These are phyloP conservation scores for Patella pellucida DNA, from an alignment of 2,888 invertebrate genomes.

Conservation along the genomic window DNA sequence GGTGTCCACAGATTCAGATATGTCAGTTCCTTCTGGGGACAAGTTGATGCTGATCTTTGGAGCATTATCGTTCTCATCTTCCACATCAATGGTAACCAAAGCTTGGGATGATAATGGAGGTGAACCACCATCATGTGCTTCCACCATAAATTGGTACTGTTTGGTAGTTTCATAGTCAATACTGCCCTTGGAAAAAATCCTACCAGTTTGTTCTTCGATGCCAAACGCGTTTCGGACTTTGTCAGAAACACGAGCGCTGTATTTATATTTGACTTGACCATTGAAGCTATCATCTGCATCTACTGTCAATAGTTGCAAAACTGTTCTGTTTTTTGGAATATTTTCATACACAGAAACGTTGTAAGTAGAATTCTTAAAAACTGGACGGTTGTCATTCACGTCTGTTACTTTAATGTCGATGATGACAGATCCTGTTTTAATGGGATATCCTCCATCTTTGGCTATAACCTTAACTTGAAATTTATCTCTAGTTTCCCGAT, in stretches of 20 bases:
- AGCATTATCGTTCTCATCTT: constrained; percentile 89
- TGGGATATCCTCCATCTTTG: constrained; percentile 55
- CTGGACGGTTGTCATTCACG: constrained; percentile 59
- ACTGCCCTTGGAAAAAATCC: constrained; percentile 82
- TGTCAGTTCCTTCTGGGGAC: constrained; percentile 80
- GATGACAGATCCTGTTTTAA: constrained; percentile 49
- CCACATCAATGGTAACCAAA: constrained; percentile 69
- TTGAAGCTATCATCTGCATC: constrained; percentile 89
- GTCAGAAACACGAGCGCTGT: constrained; percentile 49
- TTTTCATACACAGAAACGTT: constrained; percentile 53
- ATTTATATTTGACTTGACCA: constrained; percentile 73
- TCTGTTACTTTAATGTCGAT: constrained; percentile 56
- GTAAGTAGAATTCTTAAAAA: constrained; percentile 47
- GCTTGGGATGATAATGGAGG: constrained; percentile 72
- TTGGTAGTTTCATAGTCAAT: constrained; percentile 86
- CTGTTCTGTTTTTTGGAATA: constrained; percentile 41
- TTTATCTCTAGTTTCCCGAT: constrained; percentile 54
- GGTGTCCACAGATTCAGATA: constrained; percentile 80
- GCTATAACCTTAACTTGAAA: constrained; percentile 54
- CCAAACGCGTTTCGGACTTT: constrained; percentile 47
- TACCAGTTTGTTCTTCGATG: constrained; percentile 89
- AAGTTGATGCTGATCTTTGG: constrained; percentile 87
- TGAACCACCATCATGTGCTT: constrained; percentile 52
- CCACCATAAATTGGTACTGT: constrained; percentile 80
- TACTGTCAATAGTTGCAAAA: constrained; percentile 79